Conservation (phyloP, 2,797 vertebrate genomes). For the Cichlasoma orientale region DNA sequence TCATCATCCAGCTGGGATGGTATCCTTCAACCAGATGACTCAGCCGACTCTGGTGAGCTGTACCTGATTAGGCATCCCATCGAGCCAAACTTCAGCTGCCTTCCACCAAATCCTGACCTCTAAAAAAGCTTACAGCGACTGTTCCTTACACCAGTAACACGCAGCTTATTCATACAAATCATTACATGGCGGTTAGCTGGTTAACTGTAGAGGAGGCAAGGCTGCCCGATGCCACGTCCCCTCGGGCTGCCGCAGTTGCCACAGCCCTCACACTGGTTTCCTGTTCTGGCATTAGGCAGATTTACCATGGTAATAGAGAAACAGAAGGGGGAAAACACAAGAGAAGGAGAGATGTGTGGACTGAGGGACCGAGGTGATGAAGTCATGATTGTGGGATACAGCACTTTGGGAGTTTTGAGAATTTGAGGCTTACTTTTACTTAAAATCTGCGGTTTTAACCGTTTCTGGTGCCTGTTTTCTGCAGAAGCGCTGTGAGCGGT, state of each 20-base stretch:
- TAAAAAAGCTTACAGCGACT: background rate
- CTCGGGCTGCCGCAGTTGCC: slow-evolving; percentile 36
- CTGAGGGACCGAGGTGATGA: slow-evolving; percentile 22
- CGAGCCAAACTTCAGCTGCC: background rate
- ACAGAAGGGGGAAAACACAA: slow-evolving; percentile 61
- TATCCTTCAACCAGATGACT: background rate
- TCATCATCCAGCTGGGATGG: background rate
- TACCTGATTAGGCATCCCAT: background rate
- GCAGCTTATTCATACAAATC: slow-evolving; percentile 10
- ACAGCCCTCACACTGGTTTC: slow-evolving; percentile 63
- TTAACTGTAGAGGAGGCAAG: slow-evolving; percentile 23
- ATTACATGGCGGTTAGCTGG: slow-evolving; percentile 41
- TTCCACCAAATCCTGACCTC: background rate
- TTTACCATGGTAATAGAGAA: slow-evolving; percentile 68
- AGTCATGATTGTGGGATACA: slow-evolving; percentile 43
- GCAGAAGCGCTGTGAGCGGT: background rate
- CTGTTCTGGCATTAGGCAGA: slow-evolving; percentile 50
- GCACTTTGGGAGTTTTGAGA: background rate
- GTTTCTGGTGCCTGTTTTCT: background rate
- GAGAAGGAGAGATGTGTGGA: background rate
- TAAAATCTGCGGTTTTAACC: background rate
- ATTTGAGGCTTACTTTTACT: background rate
- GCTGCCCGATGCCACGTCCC: slow-evolving; percentile 52
- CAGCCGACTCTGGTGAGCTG: background rate
- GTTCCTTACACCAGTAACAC: background rate